A percentile compares a stretch with the other conserved stretches of the same genome.
These are phyloP conservation scores for Catostomus latipinnis DNA, from an alignment of 2,797 vertebrate species.

Conservation along the genomic window DNA sequence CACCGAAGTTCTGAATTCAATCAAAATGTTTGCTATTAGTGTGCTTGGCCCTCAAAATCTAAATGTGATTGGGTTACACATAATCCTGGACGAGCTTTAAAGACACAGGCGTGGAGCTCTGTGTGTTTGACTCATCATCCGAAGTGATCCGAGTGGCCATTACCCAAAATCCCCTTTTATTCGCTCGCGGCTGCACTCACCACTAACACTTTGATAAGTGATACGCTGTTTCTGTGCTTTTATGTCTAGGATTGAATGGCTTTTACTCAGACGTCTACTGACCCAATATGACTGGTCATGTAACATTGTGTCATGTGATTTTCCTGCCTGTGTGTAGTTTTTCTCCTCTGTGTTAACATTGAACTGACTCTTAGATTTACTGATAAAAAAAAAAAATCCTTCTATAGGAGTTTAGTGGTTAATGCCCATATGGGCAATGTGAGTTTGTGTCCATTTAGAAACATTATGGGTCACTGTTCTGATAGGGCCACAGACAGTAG, in stretches of 20 bases:
- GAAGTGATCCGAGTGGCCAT: constrained; percentile 26
- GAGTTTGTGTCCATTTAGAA: too few relatives aligned
- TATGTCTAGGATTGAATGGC: constrained; percentile 32
- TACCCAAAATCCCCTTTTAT: constrained; percentile 10
- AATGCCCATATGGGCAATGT: too few relatives aligned
- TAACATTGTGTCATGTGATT: not conserved
- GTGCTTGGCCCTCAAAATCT: not conserved
- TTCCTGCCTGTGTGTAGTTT: not conserved
- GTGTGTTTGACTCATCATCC: constrained; percentile 11
- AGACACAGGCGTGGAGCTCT: not conserved
- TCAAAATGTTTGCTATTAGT: too few relatives aligned
- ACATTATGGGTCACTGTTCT: too few relatives aligned
- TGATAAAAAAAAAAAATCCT: too few relatives aligned
- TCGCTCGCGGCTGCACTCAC: not conserved
- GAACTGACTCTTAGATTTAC: too few relatives aligned
- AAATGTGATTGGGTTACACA: not conserved
- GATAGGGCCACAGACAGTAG: too few relatives aligned
- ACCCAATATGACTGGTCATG: not conserved
- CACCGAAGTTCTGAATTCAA: too few relatives aligned
- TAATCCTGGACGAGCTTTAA: not conserved
- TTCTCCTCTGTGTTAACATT: too few relatives aligned
- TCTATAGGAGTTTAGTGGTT: too few relatives aligned
- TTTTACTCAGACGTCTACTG: constrained; percentile 20
- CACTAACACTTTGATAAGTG: constrained; percentile 7
- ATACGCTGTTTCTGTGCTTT: constrained; percentile 1